A percentile compares a stretch with the other conserved stretches of the same genome.
Conservation (phyloP, 2,113 vertebrate species). For the Pseudolaguvia tuberculata region DNA sequence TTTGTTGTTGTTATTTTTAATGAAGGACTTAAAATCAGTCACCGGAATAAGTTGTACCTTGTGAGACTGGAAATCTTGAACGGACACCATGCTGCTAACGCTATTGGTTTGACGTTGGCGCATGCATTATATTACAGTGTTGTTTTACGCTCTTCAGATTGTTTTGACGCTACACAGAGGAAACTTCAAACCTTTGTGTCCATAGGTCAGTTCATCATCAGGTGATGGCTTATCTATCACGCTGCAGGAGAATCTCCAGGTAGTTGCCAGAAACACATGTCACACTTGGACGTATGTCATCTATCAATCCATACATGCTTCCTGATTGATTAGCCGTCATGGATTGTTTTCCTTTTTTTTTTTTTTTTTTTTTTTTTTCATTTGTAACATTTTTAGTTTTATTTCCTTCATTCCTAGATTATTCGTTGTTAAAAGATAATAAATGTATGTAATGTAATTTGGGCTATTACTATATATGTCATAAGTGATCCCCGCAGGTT, state of each 20-base stretch:
- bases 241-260: slow-evolving; percentile 37
- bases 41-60: background rate
- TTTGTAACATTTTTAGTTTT: no score
- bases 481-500: background rate
- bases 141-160: slow-evolving; percentile 28
- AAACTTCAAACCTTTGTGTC: slow-evolving; percentile 56
- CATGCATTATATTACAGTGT: background rate
- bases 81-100: slow-evolving; percentile 26
- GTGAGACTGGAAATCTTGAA: background rate
- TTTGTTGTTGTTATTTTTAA: slow-evolving; percentile 36
- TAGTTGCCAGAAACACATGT: slow-evolving; percentile 36
- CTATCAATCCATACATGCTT: slow-evolving; percentile 33
- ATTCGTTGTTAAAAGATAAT: background rate
- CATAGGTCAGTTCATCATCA: slow-evolving; percentile 55
- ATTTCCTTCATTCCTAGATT: background rate
- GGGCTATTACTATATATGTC: background rate
- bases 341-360: background rate
- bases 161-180: slow-evolving; percentile 28
- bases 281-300: slow-evolving; percentile 40
- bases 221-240: slow-evolving; percentile 51
- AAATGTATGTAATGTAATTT: background rate
- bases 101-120: slow-evolving; percentile 43
- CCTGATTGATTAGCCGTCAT: slow-evolving; percentile 31
- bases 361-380: no score
- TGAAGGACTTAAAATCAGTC: slow-evolving; percentile 34